Percentiles rank a stretch among this genome's conserved stretches.
Evolutionary conservation across 1,140 invertebrate genomes (phyloP).

Genomic region (Oscheius sp.): DNA sequence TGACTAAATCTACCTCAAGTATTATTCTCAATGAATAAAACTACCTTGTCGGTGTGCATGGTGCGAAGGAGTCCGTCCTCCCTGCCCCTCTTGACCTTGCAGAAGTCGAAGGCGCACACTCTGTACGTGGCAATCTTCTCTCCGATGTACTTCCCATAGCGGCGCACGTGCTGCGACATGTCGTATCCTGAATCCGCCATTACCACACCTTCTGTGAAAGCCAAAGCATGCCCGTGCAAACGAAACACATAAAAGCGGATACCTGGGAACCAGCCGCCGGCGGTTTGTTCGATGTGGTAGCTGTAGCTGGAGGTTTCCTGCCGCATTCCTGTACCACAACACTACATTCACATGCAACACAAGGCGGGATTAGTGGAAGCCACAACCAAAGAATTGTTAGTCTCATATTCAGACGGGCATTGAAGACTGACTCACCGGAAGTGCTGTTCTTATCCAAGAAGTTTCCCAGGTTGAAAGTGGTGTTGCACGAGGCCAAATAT

Average conservation of each 20-base stretch:
- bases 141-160: slow-evolving; percentile 97
- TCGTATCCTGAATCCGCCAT: slow-evolving; percentile 96
- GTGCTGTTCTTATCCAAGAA: slow-evolving; percentile 80
- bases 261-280: neutral
- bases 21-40: neutral
- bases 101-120: slow-evolving; percentile 97
- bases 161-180: slow-evolving; percentile 97
- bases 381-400: neutral
- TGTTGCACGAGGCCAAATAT: slow-evolving; percentile 97
- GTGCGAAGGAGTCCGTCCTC: slow-evolving; percentile 92
- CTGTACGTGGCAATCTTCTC: slow-evolving; percentile 97
- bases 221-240: no score
- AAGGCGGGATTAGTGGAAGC: no score
- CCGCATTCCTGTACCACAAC: neutral
- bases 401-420: neutral
- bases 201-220: no score
- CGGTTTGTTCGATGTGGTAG: neutral
- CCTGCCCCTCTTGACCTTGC: slow-evolving; percentile 81
- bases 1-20: slow-evolving; percentile 25
- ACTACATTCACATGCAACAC: neutral
- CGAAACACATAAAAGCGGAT: neutral
- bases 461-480: slow-evolving; percentile 93
- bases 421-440: slow-evolving; percentile 34
- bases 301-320: neutral
- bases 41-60: slow-evolving; percentile 88